Conservation (phyloP, 1,140 invertebrate species). For the Samia ricini region DNA sequence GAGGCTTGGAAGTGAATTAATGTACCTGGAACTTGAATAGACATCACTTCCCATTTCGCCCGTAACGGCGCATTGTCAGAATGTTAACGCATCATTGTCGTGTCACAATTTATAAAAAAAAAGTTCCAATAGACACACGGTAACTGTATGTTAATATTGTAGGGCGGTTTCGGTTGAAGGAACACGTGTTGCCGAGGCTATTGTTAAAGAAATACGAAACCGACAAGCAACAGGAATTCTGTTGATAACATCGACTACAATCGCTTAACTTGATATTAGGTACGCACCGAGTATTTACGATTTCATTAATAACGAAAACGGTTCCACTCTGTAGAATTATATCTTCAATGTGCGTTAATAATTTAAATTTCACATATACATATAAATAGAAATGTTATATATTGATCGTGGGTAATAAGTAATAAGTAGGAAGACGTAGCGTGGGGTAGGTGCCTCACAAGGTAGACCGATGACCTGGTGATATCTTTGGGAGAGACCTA, state of each 20-base stretch:
- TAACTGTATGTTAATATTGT: conserved; percentile 60
- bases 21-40: conserved; percentile 39
- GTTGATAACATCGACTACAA: conserved; percentile 37
- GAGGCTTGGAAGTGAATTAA: conserved; percentile 23
- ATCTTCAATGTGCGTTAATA: too few species aligned
- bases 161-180: conserved; percentile 49
- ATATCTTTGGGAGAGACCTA: too few species aligned
- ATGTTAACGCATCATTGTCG: conserved; percentile 63
- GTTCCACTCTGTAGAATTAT: background rate
- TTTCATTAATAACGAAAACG: conserved; percentile 14
- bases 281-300: conserved; percentile 22
- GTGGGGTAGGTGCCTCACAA: too few species aligned
- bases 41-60: conserved; percentile 43
- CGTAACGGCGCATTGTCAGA: conserved; percentile 49
- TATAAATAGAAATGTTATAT: too few species aligned
- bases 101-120: conserved; percentile 64
- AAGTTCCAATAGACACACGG: conserved; percentile 38
- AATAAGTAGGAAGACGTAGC: too few species aligned
- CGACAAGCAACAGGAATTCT: conserved; percentile 45
- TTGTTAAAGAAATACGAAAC: conserved; percentile 57
- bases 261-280: conserved; percentile 25
- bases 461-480: too few species aligned
- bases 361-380: too few species aligned
- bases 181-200: conserved; percentile 56
- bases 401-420: too few species aligned